Percentiles rank a stretch among this genome's conserved stretches.
phyloP scores from a whole-genome alignment of 1,140 invertebrate genomes.

The Trachymyrmex septentrionalis region DNA sequence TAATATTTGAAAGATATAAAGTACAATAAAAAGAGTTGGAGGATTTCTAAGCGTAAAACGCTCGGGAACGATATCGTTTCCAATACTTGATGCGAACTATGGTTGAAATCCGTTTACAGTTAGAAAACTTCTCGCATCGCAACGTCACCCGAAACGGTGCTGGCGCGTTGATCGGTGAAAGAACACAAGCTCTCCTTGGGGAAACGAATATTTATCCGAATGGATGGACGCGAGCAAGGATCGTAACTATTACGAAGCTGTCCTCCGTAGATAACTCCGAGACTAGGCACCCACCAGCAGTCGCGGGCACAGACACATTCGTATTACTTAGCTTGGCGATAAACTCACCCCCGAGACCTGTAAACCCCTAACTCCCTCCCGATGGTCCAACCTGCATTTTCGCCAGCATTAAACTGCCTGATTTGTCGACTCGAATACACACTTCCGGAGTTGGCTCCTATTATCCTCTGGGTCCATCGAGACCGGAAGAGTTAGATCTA shows the following conservation, averaged over 20 bases:
- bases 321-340: constrained; percentile 84
- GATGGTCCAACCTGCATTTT: constrained; percentile 77
- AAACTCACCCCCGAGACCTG: constrained; percentile 82
- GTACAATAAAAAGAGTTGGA: background rate
- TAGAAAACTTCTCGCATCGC: constrained; percentile 43
- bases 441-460: constrained; percentile 71
- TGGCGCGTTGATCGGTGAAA: constrained; percentile 24
- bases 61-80: constrained; percentile 31
- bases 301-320: constrained; percentile 81
- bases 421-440: constrained; percentile 76
- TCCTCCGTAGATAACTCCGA: constrained; percentile 79
- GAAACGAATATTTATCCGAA: constrained; percentile 81
- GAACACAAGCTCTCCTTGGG: constrained; percentile 33
- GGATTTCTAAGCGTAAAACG: constrained; percentile 21
- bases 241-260: constrained; percentile 76
- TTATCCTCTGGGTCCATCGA: constrained; percentile 68
- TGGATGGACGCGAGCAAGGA: constrained; percentile 75
- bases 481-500: constrained; percentile 22
- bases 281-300: constrained; percentile 75
- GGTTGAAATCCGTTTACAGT: constrained; percentile 56
- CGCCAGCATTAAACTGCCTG: constrained; percentile 77
- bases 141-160: constrained; percentile 37
- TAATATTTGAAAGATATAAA: constrained; percentile 13
- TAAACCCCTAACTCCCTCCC: constrained; percentile 77
- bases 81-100: constrained; percentile 33